Percentiles rank a stretch among this genome's conserved stretches.
Conservation (phyloP, 64 coral and sea anemone genomes). For the Anthopleura sola region DNA sequence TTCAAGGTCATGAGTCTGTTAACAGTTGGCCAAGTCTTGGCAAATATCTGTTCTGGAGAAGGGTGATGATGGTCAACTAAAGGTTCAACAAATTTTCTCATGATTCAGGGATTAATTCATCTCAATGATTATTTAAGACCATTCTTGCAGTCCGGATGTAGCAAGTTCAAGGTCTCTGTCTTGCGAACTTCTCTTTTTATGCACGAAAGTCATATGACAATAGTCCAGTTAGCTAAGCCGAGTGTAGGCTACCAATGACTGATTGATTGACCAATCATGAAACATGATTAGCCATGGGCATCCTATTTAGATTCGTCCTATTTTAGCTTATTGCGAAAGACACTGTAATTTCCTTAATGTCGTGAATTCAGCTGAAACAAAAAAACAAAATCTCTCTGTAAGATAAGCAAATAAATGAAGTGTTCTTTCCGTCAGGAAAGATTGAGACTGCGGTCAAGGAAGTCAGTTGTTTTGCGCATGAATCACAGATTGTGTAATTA, state of each 20-base stretch:
- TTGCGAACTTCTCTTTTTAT: background rate
- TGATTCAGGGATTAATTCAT: background rate
- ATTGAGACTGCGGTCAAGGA: background rate
- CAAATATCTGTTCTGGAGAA: background rate
- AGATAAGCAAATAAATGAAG: too few relatives aligned
- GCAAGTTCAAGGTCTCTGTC: constrained; percentile 1
- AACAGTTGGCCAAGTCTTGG: background rate
- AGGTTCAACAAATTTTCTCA: background rate
- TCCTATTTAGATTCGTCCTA: too few relatives aligned
- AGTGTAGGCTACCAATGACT: too few relatives aligned
- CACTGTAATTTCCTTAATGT: too few relatives aligned
- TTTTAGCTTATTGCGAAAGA: too few relatives aligned
- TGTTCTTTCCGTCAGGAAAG: too few relatives aligned
- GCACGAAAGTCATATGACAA: background rate
- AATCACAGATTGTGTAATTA: background rate
- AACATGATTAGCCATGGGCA: too few relatives aligned
- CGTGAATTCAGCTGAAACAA: too few relatives aligned
- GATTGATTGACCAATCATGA: too few relatives aligned
- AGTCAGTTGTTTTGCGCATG: background rate
- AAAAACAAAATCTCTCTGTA: too few relatives aligned
- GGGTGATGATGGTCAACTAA: background rate
- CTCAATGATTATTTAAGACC: background rate
- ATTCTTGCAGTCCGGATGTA: background rate
- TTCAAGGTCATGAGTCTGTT: background rate
- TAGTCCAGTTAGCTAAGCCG: too few relatives aligned